These are phyloP conservation scores for Apoda limacodes DNA, from an alignment of 2,888 invertebrate species.

Conservation along the genomic window DNA sequence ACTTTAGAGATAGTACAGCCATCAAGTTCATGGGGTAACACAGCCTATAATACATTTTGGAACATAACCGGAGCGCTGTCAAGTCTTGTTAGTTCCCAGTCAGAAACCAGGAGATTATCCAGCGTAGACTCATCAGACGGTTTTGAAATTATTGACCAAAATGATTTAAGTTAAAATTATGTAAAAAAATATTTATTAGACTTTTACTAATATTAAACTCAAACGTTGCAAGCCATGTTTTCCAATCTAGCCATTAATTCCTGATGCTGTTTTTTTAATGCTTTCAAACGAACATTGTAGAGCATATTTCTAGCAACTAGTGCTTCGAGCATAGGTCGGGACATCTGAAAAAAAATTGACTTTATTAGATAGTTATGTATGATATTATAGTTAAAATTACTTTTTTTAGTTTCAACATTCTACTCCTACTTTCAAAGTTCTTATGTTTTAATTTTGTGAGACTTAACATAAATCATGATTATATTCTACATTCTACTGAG, in stretches of 20 bases:
- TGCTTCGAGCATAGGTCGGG: constrained; percentile 60
- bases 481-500: no score
- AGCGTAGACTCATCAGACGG: constrained; percentile 59
- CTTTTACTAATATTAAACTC: constrained; percentile 16
- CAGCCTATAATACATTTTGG: constrained; percentile 49
- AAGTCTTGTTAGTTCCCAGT: constrained; percentile 40
- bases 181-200: no score
- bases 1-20: constrained; percentile 42
- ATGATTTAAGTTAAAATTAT: constrained; percentile 38
- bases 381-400: no score
- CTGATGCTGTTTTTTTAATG: constrained; percentile 57
- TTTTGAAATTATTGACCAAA: constrained; percentile 61
- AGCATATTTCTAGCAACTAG: constrained; percentile 55
- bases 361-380: no score
- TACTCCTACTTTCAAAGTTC: no score
- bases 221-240: constrained; percentile 40
- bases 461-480: no score
- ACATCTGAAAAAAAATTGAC: constrained; percentile 64
- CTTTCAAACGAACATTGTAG: constrained; percentile 47
- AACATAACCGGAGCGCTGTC: constrained; percentile 46
- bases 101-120: constrained; percentile 36
- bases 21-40: constrained; percentile 39
- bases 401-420: no score
- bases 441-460: no score
- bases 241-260: constrained; percentile 55